Conservation (phyloP, 2,113 vertebrate genomes). For the Eclectus roratus region DNA sequence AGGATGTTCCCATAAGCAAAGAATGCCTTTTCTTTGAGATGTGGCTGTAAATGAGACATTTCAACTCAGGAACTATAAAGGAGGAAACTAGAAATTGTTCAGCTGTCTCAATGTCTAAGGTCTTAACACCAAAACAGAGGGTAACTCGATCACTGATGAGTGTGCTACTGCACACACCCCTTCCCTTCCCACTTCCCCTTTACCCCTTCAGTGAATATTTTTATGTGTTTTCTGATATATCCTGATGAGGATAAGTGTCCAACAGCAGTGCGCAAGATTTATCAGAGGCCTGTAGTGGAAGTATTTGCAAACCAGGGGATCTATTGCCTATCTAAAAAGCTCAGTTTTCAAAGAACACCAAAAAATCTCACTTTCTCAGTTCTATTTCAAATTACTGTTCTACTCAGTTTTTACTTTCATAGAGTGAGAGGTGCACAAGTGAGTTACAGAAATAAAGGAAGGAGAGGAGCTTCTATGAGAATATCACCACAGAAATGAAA, state of each 20-base stretch:
- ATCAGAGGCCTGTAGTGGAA: slow-evolving; percentile 3
- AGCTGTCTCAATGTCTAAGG: background rate
- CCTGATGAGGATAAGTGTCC: slow-evolving; percentile 12
- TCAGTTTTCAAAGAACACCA: background rate
- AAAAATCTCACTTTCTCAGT: background rate
- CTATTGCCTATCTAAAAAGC: background rate
- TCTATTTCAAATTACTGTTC: background rate
- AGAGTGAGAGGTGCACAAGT: background rate
- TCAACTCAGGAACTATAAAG: slow-evolving; percentile 21
- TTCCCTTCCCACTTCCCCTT: background rate
- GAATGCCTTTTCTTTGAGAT: background rate
- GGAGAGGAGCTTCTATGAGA: background rate
- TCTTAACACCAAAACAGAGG: background rate
- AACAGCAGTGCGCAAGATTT: slow-evolving; percentile 46
- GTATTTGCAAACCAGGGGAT: slow-evolving; percentile 10
- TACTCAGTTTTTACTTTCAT: background rate
- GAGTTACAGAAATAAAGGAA: background rate
- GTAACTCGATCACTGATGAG: background rate
- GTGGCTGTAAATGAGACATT: background rate
- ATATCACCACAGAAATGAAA: background rate
- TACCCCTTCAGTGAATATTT: background rate
- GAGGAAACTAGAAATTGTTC: background rate
- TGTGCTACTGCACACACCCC: background rate
- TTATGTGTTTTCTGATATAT: background rate
- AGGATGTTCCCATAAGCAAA: background rate